Base-by-base conservation (phyloP, 1,140 invertebrate genomes). In the Calephelis virginiensis region DNA sequence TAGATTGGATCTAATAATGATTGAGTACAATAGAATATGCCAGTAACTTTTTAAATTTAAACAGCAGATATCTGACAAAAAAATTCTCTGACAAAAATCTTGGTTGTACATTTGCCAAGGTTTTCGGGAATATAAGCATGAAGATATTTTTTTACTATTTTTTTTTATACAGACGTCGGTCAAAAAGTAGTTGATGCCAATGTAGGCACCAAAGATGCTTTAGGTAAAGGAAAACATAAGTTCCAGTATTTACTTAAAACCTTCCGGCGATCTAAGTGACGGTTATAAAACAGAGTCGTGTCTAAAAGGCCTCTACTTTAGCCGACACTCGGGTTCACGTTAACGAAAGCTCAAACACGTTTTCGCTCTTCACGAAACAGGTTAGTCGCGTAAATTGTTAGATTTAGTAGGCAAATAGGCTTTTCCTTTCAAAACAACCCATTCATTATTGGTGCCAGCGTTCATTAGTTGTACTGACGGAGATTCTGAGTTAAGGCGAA, bases 281-380 rank as follows among this genome's bases (percentile, higher is more conserved):
- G 50, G 50, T 56, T 56, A 56, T 56, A 56, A 56, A 56, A 14
- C 50, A 12, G 50, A 28, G 50, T 10, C 50, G 50, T 56, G 50
- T 56, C 50, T 56, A 14, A 56, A 56, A 56, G 50, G 50, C 50
- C 17, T 56, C 28, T 56, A 11, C 50, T 56, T 56, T 56, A 56
- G 50, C 50, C 8, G 50, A 56, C 50, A 56, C 50, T 56, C 50
- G 50, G 50, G 17, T 17, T 8, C 14, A 56, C 50, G 50, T 10
- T 56, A 56, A 56, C 50, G 50, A 28, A 56, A 56, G 28, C 50
- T 56, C 50, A 56, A 56, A 56, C 50, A 56, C 50, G 50, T 56
- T 56, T 56, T 56, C 4, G 50, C 50, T 56, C 50, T 56, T 56
- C 50, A 56, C 50, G 28, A 56, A 56, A 56, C 50, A 56, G 50